Evolutionary conservation across 2,888 invertebrate species (phyloP).

Genomic region (Odontothrips loti): DNA sequence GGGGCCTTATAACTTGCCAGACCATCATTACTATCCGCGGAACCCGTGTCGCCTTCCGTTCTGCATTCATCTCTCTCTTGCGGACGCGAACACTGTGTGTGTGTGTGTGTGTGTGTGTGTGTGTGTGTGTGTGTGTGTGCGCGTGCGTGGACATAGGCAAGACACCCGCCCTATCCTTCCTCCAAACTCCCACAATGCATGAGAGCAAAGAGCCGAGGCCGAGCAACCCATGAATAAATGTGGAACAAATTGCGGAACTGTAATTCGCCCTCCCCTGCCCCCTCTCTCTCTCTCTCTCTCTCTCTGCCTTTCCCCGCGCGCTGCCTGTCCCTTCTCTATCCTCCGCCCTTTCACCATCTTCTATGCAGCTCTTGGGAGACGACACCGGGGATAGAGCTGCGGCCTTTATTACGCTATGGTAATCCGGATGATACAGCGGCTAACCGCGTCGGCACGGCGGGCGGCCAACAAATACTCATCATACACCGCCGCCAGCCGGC

Average conservation of each 20-base stretch:
- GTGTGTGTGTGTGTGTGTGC: not conserved
- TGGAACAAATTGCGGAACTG: slow-evolving; percentile 3
- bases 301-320: no score
- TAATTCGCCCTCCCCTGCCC: not conserved
- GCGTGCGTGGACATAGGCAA: not conserved
- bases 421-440: not conserved
- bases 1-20: no score
- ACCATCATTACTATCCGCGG: not conserved
- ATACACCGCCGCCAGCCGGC: not conserved
- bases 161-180: not conserved
- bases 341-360: not conserved
- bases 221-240: slow-evolving; percentile 15
- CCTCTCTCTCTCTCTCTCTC: no score
- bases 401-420: slow-evolving; percentile 3
- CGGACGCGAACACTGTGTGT: no score
- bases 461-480: not conserved
- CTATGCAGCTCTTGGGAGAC: no score
- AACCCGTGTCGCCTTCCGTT: not conserved
- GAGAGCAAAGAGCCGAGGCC: not conserved
- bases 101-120: no score
- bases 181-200: not conserved
- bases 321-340: not conserved
- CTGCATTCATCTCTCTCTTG: not conserved
- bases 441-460: not conserved
- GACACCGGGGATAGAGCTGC: no score